Base-by-base conservation (phyloP, 2,113 vertebrate species). In the Pangasianodon gigas region DNA sequence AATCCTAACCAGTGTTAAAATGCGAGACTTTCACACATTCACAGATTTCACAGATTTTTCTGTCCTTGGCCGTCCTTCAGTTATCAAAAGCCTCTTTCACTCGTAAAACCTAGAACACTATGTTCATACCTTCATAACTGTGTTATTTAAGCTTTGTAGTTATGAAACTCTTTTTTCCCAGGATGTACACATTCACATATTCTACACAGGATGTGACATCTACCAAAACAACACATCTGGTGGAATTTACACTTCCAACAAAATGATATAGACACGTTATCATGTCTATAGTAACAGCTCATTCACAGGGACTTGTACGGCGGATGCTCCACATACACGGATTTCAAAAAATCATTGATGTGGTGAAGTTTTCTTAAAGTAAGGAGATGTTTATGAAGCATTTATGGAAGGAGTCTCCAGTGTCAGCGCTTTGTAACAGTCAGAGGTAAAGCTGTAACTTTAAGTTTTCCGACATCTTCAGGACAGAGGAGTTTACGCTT, bases 1-100 rank as follows among this genome's bases (percentile, higher is more conserved):
- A 54, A 82, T 82, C 51, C 79, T 18, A 32, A 54, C n/a, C 79
- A 32, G 48, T 82, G 79, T 82, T 82, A 54, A 32, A 82, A n/a
- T 32, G 51, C 16, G 16, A 54, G 79, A 32, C 79, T 54, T 79
- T 56, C 77, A 80, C 77, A 51, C 77, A 7, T 52, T 14, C 16
- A 32, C 79, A 82, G 79, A 82, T 82, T 54, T 82, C 51, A 54
- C 51, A 54, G 51, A 32, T 82, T 54, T 10, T 32, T 37, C 51
- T 54, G n/a, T 54, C 51, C 79, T 82, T 82, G 79, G 51, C n/a
- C 14, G 0, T 54, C 29, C 14, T 54, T 80, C 77, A n/a, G 46
- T 79, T 32, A 54, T 82, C 29, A 82, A 56, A 81, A 52, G 77
- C 26, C 6, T 80, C 5, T 51, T 51, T 51, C 46, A n/a, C 26